phyloP scores from a whole-genome alignment of 2,113 vertebrate genomes.

The Lontra canadensis region DNA sequence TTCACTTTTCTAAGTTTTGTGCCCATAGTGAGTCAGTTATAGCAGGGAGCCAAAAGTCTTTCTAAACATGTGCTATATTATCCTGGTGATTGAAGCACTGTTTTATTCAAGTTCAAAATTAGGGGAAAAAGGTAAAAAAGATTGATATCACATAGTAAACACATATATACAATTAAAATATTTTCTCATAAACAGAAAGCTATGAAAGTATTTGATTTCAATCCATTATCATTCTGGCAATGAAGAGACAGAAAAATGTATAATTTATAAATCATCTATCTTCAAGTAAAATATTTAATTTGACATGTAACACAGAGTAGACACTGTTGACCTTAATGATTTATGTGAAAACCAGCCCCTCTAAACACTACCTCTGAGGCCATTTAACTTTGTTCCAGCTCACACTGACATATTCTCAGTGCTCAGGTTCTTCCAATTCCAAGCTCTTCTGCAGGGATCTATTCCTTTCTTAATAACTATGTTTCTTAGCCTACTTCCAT shows the following conservation, averaged over 20 bases:
- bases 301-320: neutral
- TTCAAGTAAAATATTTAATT: neutral
- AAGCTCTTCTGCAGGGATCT: neutral
- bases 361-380: neutral
- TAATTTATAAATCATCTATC: neutral
- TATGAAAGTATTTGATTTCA: neutral
- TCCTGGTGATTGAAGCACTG: neutral
- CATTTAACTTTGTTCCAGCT: neutral
- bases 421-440: neutral
- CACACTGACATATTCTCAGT: neutral
- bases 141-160: neutral
- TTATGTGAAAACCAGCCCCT: neutral
- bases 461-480: neutral
- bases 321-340: neutral
- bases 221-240: neutral
- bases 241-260: neutral
- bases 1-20: neutral
- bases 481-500: neutral
- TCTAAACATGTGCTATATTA: neutral
- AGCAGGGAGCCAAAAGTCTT: neutral
- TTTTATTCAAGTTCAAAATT: neutral
- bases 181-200: neutral
- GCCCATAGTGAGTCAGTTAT: neutral
- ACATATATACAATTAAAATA: neutral
- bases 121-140: neutral